These are phyloP conservation scores for Cheiracanthium punctorium DNA, from an alignment of 2,888 invertebrate genomes.

Conservation along the genomic window DNA sequence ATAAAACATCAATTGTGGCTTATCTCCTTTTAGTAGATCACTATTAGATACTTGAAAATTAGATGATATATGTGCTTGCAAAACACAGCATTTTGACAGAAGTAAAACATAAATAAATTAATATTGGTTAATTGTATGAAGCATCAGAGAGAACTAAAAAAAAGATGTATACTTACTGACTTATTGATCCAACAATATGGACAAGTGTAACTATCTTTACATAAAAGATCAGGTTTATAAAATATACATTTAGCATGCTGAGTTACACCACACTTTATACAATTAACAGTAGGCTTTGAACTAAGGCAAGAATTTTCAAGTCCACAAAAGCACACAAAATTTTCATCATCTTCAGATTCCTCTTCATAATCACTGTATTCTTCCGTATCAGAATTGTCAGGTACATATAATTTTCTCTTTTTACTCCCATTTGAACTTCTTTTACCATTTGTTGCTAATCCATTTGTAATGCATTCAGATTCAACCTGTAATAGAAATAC, in stretches of 20 bases:
- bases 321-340: conserved; percentile 78
- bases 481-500: not conserved
- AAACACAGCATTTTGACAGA: too few relatives aligned
- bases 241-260: conserved; percentile 83
- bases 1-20: too few relatives aligned
- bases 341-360: not conserved
- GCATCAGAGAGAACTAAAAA: not conserved
- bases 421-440: not conserved
- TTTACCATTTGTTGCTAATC: not conserved
- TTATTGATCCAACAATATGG: conserved; percentile 81
- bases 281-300: conserved; percentile 76
- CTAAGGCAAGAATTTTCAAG: conserved; percentile 58
- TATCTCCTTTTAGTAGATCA: too few relatives aligned
- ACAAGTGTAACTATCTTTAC: conserved; percentile 79
- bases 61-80: too few relatives aligned
- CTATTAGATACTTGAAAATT: too few relatives aligned
- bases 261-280: conserved; percentile 79
- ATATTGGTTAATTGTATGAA: too few relatives aligned
- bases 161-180: conserved; percentile 73
- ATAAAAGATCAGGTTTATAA: conserved; percentile 75
- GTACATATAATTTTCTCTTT: not conserved
- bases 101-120: too few relatives aligned
- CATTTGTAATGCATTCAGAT: not conserved
- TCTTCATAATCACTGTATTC: too few relatives aligned
- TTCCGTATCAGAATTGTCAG: not conserved